These are phyloP conservation scores for Rhorus exstirpatorius DNA, from an alignment of 2,888 invertebrate genomes.

Conservation along the genomic window DNA sequence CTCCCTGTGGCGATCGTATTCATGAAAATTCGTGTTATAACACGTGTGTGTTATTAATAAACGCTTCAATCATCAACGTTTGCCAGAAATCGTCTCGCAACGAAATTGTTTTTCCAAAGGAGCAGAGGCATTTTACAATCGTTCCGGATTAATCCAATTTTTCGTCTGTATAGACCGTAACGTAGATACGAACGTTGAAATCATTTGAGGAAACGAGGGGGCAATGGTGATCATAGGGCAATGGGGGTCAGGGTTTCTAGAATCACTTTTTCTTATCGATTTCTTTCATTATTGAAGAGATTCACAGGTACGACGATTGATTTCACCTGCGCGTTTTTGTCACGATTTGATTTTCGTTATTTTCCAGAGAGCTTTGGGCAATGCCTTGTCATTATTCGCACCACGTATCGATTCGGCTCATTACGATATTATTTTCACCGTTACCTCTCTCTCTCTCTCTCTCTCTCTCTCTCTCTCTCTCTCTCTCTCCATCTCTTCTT, in stretches of 20 bases:
- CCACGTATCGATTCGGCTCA: slow-evolving; percentile 69
- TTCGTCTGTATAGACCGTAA: no score
- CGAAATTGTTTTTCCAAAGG: slow-evolving; percentile 46
- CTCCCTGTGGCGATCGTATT: slow-evolving; percentile 18
- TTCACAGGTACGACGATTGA: no score
- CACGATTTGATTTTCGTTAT: background rate
- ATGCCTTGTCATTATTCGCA: background rate
- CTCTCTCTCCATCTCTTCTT: slow-evolving; percentile 22
- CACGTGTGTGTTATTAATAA: slow-evolving; percentile 42
- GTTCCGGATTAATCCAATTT: slow-evolving; percentile 18
- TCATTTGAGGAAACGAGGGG: no score
- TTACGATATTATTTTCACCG: slow-evolving; percentile 73
- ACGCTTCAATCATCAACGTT: slow-evolving; percentile 33
- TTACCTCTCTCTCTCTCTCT: slow-evolving; percentile 36
- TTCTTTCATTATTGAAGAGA: background rate
- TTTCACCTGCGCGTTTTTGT: background rate
- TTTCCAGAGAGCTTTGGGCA: background rate
- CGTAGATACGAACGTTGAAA: no score
- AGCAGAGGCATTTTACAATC: background rate
- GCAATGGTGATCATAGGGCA: no score
- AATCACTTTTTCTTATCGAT: background rate
- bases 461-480: slow-evolving; percentile 8
- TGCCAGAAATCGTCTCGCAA: slow-evolving; percentile 50
- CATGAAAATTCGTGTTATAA: slow-evolving; percentile 7
- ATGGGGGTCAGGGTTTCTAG: no score